phyloP scores from a whole-genome alignment of 2,888 invertebrate species.

The Acanthosepion lycidas region DNA sequence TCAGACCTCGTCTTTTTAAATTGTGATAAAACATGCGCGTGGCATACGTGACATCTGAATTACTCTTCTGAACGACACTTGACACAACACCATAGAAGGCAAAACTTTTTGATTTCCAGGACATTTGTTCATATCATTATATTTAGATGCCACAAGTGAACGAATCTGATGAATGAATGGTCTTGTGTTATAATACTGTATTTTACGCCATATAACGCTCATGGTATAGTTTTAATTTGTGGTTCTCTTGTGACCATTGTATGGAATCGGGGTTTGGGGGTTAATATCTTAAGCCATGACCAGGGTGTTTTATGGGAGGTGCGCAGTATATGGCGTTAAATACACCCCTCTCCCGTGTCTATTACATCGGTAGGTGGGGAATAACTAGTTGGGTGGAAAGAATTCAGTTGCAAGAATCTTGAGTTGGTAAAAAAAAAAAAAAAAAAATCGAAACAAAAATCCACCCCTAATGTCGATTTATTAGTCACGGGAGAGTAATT shows the following conservation, averaged over 20 bases:
- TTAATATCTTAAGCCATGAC: background rate
- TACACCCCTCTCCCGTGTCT: background rate
- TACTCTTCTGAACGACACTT: background rate
- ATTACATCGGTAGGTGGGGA: too few relatives aligned
- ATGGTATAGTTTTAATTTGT: background rate
- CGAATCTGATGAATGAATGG: background rate
- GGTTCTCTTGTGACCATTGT: background rate
- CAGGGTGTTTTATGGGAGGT: background rate
- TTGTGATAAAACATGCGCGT: background rate
- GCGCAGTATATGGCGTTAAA: background rate
- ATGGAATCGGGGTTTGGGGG: background rate
- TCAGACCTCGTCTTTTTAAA: background rate
- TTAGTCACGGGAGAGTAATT: too few relatives aligned
- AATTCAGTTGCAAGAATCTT: too few relatives aligned
- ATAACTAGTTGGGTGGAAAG: too few relatives aligned
- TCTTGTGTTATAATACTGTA: background rate
- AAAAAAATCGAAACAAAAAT: too few relatives aligned
- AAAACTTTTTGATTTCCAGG: background rate
- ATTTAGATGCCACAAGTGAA: background rate
- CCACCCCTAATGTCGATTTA: too few relatives aligned
- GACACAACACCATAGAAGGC: background rate
- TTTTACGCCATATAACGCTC: background rate
- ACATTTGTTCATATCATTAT: background rate
- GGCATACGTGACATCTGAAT: background rate
- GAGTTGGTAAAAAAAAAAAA: too few relatives aligned